Base-by-base conservation (phyloP, 1,140 invertebrate genomes). In the Pachyrhynchus sulphureomaculatus region DNA sequence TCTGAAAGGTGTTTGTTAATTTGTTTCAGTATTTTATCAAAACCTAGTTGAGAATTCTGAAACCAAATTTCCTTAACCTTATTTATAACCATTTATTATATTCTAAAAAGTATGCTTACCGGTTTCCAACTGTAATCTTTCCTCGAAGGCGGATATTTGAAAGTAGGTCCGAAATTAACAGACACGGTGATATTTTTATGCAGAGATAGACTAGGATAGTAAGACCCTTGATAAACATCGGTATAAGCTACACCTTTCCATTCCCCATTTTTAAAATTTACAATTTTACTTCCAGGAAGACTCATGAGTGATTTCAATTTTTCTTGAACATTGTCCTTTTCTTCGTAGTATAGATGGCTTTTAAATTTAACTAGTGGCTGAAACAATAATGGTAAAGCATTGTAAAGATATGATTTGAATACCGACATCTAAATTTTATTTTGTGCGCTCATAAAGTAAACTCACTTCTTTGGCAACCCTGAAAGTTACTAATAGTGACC, bases 351-450 rank as follows among this genome's bases (percentile, higher is more conserved):
- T 0, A 98, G 80, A 79, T 98, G 94, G 70, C 92, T 96, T 81
- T 98, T 98, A 76, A 98, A 98, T 80, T 98, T 98, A 0, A 99
- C 93, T 47, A 99, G 79, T 1, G 95, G 95, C 91, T 96, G 74
- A 58, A 80, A 78, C 64, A 55, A 65, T 15, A 48, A 29, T 48
- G n/a, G 13, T 39, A 39, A 39, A 8, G 4, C 5, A 39, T 39
- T 5, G 15, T 4, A 39, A 17, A 13, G 6, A 6, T 32, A 32
- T 6, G 29, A 32, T 12, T 32, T 32, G 12, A 4, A 6, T 32
- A 6, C 12, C 29, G 29, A 6, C 29, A 32, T 32, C 12, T 32
- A 6, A 32, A 32, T 32, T 32, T 32, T 12, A 4, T 4, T 32
- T 32, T 6, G 29, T 6, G 5, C 29, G 5, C 5, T 32, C 5